These are phyloP conservation scores for Hycleus phaleratus DNA, from an alignment of 1,140 invertebrate species.

Conservation along the genomic window DNA sequence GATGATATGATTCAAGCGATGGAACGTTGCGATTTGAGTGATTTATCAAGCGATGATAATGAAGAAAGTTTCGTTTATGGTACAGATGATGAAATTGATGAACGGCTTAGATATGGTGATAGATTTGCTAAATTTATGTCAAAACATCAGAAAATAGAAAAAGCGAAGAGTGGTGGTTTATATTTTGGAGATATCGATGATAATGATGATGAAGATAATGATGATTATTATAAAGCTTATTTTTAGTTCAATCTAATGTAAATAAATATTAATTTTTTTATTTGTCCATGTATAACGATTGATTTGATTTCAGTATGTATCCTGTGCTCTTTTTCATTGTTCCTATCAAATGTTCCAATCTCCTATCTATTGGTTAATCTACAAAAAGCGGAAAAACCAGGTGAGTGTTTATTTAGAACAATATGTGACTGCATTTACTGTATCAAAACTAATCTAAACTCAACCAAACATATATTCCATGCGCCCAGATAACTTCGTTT, in stretches of 20 bases:
- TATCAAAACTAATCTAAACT: conserved; percentile 29
- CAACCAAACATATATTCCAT: conserved; percentile 27
- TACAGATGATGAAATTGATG: conserved; percentile 43
- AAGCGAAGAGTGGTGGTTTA: conserved; percentile 22
- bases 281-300: no score
- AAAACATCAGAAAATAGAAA: conserved; percentile 35
- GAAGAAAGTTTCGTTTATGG: conserved; percentile 42
- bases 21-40: conserved; percentile 23
- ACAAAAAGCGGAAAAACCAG: neutral
- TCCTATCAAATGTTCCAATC: no score
- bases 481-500: conserved; percentile 31
- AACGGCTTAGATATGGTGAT: conserved; percentile 43
- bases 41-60: conserved; percentile 46
- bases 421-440: conserved; percentile 25
- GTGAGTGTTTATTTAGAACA: conserved; percentile 1
- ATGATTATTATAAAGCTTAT: conserved; percentile 23
- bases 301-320: no score
- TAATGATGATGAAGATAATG: conserved; percentile 25
- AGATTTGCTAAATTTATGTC: conserved; percentile 50
- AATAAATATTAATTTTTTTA: neutral
- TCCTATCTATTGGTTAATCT: no score
- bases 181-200: conserved; percentile 33
- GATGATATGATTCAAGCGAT: conserved; percentile 44
- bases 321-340: no score
- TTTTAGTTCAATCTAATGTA: neutral